Evolutionary conservation across 2,888 invertebrate genomes (phyloP).

Genomic region (Eupithecia inturbata): DNA sequence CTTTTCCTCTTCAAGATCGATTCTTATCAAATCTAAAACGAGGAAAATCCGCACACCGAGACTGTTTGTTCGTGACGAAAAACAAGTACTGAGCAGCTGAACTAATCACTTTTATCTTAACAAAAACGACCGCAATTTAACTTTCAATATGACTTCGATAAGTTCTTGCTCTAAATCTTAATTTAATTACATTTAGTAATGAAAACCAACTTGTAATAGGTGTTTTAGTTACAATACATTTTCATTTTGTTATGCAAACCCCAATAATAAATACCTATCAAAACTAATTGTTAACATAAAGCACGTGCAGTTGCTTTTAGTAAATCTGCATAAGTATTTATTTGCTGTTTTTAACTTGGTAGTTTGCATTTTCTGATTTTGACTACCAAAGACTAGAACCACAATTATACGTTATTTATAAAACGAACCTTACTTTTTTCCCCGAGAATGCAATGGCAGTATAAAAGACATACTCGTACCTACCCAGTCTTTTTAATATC

Average conservation of each 20-base stretch:
- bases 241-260: background rate
- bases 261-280: background rate
- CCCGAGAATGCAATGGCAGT: background rate
- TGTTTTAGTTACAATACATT: background rate
- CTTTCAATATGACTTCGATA: background rate
- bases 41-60: background rate
- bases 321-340: background rate
- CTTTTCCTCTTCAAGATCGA: background rate
- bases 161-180: background rate
- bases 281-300: background rate
- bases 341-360: background rate
- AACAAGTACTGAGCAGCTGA: background rate
- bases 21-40: background rate
- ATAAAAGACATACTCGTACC: background rate
- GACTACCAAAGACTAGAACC: background rate
- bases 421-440: background rate
- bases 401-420: background rate
- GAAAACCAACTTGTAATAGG: background rate
- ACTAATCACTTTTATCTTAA: background rate
- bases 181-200: background rate
- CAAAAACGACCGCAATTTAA: background rate
- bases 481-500: background rate
- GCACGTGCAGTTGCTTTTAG: background rate
- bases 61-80: background rate
- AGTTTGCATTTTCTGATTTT: background rate